Evolutionary conservation across 2,797 vertebrate genomes (phyloP).

Genomic region (Tadarida brasiliensis): DNA sequence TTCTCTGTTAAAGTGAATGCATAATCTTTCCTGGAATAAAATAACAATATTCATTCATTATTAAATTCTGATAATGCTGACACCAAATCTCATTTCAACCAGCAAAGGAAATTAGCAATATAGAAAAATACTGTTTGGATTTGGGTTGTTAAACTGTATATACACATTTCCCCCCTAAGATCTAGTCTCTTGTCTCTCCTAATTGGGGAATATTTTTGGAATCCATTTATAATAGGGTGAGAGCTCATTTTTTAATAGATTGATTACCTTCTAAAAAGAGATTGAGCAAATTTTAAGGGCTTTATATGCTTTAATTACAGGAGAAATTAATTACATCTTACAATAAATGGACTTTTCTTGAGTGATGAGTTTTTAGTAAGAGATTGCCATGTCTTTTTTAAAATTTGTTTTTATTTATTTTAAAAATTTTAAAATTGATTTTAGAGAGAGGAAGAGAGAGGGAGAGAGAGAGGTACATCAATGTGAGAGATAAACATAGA

Average conservation of each 20-base stretch:
- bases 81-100: constrained; percentile 54
- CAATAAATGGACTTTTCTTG: neutral
- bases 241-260: neutral
- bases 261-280: constrained; percentile 20
- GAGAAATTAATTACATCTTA: neutral
- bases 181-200: neutral
- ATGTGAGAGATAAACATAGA: neutral
- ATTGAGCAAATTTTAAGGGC: neutral
- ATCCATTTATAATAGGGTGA: neutral
- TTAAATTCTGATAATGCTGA: constrained; percentile 75
- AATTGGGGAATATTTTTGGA: constrained; percentile 27
- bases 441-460: neutral
- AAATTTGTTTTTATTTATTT: neutral
- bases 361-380: neutral
- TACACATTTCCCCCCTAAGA: neutral
- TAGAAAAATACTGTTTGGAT: neutral
- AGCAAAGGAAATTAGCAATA: constrained; percentile 41
- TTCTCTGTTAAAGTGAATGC: constrained; percentile 79
- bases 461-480: neutral
- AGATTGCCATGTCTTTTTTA: neutral
- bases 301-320: neutral
- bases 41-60: constrained; percentile 84
- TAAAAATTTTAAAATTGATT: neutral
- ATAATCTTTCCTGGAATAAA: constrained; percentile 78
- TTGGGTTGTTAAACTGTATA: neutral